Evolutionary conservation across 1,140 invertebrate species (phyloP), one percentile per base, ranked within the genome.

Genomic region (Diorhabda elongata): DNA sequence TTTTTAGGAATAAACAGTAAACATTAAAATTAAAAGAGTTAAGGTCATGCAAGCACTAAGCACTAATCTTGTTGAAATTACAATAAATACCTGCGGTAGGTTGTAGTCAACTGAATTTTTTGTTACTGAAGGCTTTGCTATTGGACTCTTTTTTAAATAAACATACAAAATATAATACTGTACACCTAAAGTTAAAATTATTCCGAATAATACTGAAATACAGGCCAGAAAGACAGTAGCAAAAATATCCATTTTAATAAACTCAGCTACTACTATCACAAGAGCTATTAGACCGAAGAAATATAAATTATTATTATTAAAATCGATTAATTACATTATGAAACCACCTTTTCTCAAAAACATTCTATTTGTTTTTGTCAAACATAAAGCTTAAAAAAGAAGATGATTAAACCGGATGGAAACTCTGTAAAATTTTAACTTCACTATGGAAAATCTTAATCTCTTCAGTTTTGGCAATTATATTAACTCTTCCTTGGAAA

Each of bases 91-190:
- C 76, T 81, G 69, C 9, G 84, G 84, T 72, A 85, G 71, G 45
- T 73, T 76, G 75, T 83, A 85, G 58, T 81, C 82, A 56, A 80
- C 78, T 42, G 81, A 78, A 63, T 81, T 81, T 61, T 78, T 73
- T 71, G 81, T 82, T 59, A 81, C 79, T 59, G 70, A 71, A 43
- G 78, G 75, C 59, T 78, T 78, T 64, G 77, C 82, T 61, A 80
- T 71, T 43, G 83, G 82, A 58, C 80, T 81, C 68, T 81, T 76
- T 69, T 83, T 82, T 57, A 83, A 81, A 73, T 83, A 84, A 71
- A 80, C 80, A 60, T 84, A 79, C 61, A 84, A 82, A 43, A 85
- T 76, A 72, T 84, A 82, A 77, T 85, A 85, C 75, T 85, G 84
- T 9, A 84, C 74, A 64, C 82, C 76, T 64, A 85, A 75, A 67